Percentiles rank a stretch among this genome's conserved stretches.
Evolutionary conservation across 2,113 vertebrate species (phyloP).

Genomic region (Taxidea taxus): DNA sequence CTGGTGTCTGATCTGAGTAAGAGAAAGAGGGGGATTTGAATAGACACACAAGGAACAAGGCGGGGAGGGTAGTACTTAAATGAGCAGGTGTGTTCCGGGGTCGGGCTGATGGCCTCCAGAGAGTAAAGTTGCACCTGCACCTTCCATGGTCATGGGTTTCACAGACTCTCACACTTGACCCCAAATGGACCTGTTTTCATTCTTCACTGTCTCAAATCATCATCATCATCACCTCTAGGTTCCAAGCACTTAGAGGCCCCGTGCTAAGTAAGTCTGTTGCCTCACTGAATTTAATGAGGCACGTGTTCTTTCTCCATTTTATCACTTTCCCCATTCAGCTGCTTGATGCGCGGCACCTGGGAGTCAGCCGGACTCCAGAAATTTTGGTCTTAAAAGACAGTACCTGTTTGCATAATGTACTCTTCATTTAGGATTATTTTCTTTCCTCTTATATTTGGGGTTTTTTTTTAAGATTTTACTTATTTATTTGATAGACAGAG

Average conservation of each 20-base stretch:
- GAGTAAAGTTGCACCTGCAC: not conserved
- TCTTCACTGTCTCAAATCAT: not conserved
- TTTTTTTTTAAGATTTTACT: too few species aligned
- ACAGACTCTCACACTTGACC: not conserved
- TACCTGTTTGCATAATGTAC: not conserved
- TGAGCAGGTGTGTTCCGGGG: not conserved
- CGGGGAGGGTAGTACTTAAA: too few species aligned
- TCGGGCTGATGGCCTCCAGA: not conserved
- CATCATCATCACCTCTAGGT: not conserved
- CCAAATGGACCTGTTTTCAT: not conserved
- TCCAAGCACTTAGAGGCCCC: not conserved
- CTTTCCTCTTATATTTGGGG: not conserved
- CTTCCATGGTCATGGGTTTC: not conserved
- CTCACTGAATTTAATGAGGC: not conserved
- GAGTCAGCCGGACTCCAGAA: not conserved
- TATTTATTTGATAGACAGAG: too few species aligned
- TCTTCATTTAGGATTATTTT: slow-evolving; percentile 1
- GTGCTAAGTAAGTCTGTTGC: not conserved
- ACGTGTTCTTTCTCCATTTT: not conserved
- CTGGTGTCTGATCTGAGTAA: not conserved
- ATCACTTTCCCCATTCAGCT: not conserved
- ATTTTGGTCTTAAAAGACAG: not conserved
- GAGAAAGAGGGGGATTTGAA: not conserved
- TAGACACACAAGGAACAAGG: not conserved
- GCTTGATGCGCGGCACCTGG: not conserved